Percentiles rank a stretch among this genome's conserved stretches.
Conservation (phyloP, 2,797 vertebrate genomes). For the Hipposideros larvatus region DNA sequence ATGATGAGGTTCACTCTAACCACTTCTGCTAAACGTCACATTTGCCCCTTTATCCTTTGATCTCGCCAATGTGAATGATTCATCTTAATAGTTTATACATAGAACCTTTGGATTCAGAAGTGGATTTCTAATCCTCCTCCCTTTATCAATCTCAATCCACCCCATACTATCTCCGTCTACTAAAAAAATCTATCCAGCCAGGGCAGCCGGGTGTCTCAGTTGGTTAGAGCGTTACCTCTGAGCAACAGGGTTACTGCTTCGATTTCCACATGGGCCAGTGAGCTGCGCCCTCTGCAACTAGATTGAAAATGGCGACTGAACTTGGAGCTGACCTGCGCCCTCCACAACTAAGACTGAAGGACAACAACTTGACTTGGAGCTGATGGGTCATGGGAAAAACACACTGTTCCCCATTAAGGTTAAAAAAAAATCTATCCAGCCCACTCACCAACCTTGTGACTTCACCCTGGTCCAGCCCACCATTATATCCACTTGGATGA, state of each 20-base stretch:
- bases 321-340: too few relatives aligned
- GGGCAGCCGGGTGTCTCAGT: too few relatives aligned
- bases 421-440: background rate
- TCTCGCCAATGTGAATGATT: background rate
- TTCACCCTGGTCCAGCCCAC: background rate
- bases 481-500: background rate
- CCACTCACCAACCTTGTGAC: background rate
- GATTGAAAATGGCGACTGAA: too few relatives aligned
- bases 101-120: background rate
- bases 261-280: too few relatives aligned
- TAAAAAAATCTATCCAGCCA: background rate
- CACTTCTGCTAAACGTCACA: background rate
- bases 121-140: background rate
- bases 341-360: too few relatives aligned
- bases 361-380: too few relatives aligned
- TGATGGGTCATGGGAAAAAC: too few relatives aligned
- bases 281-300: too few relatives aligned
- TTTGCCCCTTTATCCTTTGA: background rate
- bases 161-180: background rate
- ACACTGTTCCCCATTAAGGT: too few relatives aligned
- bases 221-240: too few relatives aligned
- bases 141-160: background rate
- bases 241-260: too few relatives aligned
- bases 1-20: background rate
- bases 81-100: background rate